phyloP scores from a whole-genome alignment of 1,140 invertebrate species.

The Drosophila pectinifera region DNA sequence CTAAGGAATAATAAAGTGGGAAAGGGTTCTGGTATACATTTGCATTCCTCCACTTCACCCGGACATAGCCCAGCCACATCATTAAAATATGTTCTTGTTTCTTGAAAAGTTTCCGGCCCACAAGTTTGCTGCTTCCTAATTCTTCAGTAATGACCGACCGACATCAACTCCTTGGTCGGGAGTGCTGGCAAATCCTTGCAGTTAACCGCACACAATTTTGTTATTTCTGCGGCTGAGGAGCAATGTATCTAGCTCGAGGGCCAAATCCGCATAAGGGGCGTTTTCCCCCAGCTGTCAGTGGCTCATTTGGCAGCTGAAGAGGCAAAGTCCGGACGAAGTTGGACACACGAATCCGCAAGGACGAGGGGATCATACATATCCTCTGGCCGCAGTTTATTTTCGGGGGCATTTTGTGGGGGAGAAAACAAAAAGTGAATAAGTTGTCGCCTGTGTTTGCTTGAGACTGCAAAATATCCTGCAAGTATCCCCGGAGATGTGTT shows the following conservation, averaged over 20 bases:
- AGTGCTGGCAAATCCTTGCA: slow-evolving; percentile 52
- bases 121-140: slow-evolving; percentile 31
- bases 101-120: slow-evolving; percentile 18
- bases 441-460: slow-evolving; percentile 72
- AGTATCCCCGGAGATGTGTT: slow-evolving; percentile 17
- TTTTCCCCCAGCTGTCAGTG: slow-evolving; percentile 61
- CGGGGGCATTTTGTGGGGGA: slow-evolving; percentile 59
- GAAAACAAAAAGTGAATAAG: slow-evolving; percentile 74
- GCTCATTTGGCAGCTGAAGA: slow-evolving; percentile 66
- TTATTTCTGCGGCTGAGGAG: slow-evolving; percentile 67
- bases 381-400: slow-evolving; percentile 67
- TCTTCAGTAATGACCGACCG: slow-evolving; percentile 32
- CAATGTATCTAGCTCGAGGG: slow-evolving; percentile 63
- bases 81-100: slow-evolving; percentile 31
- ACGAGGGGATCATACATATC: slow-evolving; percentile 25
- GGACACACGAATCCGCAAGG: slow-evolving; percentile 1
- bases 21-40: not conserved
- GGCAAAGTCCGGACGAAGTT: slow-evolving; percentile 43
- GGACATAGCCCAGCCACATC: slow-evolving; percentile 8
- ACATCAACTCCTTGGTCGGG: slow-evolving; percentile 10
- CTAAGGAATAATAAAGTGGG: slow-evolving; percentile 5
- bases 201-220: slow-evolving; percentile 67
- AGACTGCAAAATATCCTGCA: slow-evolving; percentile 45
- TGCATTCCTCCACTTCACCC: not conserved
- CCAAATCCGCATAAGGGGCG: slow-evolving; percentile 30